Base-by-base conservation (phyloP, 2,888 invertebrate species). In the Melieria omissa region DNA sequence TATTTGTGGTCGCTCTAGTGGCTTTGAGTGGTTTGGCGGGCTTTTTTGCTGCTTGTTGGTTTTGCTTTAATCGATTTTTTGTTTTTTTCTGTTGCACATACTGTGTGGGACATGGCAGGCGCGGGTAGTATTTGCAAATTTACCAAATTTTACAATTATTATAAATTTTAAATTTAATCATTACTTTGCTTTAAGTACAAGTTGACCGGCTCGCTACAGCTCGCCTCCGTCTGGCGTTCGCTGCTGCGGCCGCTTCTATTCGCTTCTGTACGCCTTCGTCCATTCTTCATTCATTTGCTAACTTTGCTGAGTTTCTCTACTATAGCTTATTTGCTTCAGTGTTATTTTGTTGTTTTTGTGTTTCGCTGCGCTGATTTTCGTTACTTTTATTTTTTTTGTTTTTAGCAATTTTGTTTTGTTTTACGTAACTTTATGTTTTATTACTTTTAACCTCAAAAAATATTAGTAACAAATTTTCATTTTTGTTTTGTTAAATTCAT, bases 341-440 rank as follows among this genome's bases (percentile, higher is more conserved):
- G 14, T 44, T 63, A 5, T 61, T 66, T 65, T 67, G 46, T 69
- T 61, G 14, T 60, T 64, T 44, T 54, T 45, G 67, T 71, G 75
- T 78, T 84, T 84, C 83, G 83, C 83, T 84, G 85, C 80, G 82
- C 81, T 83, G 77, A 78, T 83, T 80, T 81, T 83, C 84, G 84
- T 78, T 79, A 74, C 62, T 65, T 66, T 63, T 61, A 44, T 72
- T 61, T 65, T 72, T 64, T 67, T 74, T 72, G 58, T 62, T 71
- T 69, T 73, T 62, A 68, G 44, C 58, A 57, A 67, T 3, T 58
- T 65, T 60, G 41, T 66, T 60, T 72, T 64, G 16, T 49, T 69
- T 67, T 62, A 46, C 3, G 65, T 52, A 49, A 14, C 57, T 46
- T 54, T 49, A 52, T 65, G 64, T 57, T 52, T 55, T 65, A 12